A percentile compares a stretch with the other conserved stretches of the same genome.
These are phyloP conservation scores for Erethizon dorsatum DNA, from an alignment of 2,797 vertebrate genomes.

Conservation along the genomic window DNA sequence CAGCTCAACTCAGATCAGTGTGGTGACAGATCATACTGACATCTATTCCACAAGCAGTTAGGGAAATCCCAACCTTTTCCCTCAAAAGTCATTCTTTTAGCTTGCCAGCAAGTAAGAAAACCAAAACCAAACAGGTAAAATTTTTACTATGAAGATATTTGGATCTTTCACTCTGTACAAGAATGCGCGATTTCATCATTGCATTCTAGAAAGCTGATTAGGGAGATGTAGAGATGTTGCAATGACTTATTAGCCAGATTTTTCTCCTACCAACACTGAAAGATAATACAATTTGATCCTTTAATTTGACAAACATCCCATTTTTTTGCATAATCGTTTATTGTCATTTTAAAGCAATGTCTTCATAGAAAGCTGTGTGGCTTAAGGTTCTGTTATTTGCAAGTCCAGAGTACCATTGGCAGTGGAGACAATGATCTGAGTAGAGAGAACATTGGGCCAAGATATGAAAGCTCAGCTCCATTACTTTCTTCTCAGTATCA, in stretches of 20 bases:
- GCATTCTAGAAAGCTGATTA: slow-evolving; percentile 61
- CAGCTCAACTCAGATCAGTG: slow-evolving; percentile 38
- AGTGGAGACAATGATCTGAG: not conserved
- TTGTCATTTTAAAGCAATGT: slow-evolving; percentile 41
- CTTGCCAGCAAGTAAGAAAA: slow-evolving; percentile 81
- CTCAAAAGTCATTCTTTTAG: slow-evolving; percentile 85
- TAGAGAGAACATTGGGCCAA: slow-evolving; percentile 1
- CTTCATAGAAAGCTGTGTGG: not conserved
- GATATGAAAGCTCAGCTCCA: slow-evolving; percentile 34
- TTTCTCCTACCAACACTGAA: slow-evolving; percentile 1
- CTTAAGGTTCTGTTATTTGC: slow-evolving; percentile 45
- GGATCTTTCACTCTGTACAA: slow-evolving; percentile 80
- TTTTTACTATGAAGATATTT: slow-evolving; percentile 82
- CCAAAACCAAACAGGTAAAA: slow-evolving; percentile 71
- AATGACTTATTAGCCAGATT: slow-evolving; percentile 8
- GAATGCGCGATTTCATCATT: slow-evolving; percentile 81
- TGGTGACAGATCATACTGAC: slow-evolving; percentile 4
- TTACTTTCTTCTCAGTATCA: slow-evolving; percentile 2
- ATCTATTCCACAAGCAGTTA: slow-evolving; percentile 75
- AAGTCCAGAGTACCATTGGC: slow-evolving; percentile 50
- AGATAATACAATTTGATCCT: slow-evolving; percentile 51
- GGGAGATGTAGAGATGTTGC: not conserved
- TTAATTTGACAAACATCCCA: slow-evolving; percentile 30
- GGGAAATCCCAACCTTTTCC: slow-evolving; percentile 82
- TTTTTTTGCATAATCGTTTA: slow-evolving; percentile 50